phyloP scores from a whole-genome alignment of 1,140 invertebrate genomes.

The Papilio glaucus region DNA sequence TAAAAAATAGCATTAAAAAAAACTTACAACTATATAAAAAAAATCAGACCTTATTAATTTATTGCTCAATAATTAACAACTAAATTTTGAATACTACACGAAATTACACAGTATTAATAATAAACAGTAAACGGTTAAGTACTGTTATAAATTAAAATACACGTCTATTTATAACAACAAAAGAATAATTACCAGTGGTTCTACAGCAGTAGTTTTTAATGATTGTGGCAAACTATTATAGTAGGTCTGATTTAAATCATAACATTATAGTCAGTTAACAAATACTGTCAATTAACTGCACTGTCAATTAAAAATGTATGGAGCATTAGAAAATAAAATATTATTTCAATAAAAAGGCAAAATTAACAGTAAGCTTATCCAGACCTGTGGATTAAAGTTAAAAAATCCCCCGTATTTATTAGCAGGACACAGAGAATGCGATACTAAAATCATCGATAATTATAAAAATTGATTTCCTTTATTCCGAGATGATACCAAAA shows the following conservation, averaged over 20 bases:
- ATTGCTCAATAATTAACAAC: neutral
- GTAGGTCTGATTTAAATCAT: neutral
- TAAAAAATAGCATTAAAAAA: too few species aligned
- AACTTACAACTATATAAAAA: too few species aligned
- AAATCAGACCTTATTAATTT: neutral
- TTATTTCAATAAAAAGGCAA: constrained; percentile 27
- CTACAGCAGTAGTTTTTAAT: neutral
- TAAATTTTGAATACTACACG: neutral
- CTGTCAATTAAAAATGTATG: constrained; percentile 29
- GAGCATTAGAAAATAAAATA: constrained; percentile 34
- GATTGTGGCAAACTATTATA: neutral
- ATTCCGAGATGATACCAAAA: constrained; percentile 76
- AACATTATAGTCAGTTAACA: neutral
- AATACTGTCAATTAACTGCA: constrained; percentile 32
- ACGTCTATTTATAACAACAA: constrained; percentile 37
- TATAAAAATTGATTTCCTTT: constrained; percentile 75
- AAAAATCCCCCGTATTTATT: constrained; percentile 51
- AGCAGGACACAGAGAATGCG: constrained; percentile 48
- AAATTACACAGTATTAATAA: neutral
- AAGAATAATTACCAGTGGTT: constrained; percentile 27
- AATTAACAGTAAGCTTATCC: constrained; percentile 35
- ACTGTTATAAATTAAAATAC: constrained; percentile 27
- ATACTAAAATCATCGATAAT: constrained; percentile 63
- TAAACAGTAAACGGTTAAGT: constrained; percentile 12
- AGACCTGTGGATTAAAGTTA: constrained; percentile 55